Conservation (phyloP, 2,797 vertebrate species). For the Parambassis ranga region DNA sequence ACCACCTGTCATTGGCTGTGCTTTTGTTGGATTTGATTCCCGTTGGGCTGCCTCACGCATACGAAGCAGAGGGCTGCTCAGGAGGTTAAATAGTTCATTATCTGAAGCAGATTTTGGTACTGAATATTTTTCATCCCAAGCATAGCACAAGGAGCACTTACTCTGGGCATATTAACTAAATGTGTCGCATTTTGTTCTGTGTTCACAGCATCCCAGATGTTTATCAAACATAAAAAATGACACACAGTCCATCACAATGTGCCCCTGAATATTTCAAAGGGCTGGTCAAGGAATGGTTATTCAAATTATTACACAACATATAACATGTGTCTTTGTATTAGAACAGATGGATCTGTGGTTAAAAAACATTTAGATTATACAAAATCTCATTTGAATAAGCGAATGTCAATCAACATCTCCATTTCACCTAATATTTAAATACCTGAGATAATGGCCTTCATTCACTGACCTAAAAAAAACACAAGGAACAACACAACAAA, state of each 20-base stretch:
- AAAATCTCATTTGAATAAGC: too few species aligned
- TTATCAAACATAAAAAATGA: conserved; percentile 32
- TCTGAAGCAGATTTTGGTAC: neutral
- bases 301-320: too few species aligned
- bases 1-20: conserved; percentile 55
- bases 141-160: neutral
- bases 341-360: too few species aligned
- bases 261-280: too few species aligned
- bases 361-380: too few species aligned
- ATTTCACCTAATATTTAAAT: too few species aligned
- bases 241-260: neutral
- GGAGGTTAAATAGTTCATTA: conserved; percentile 23
- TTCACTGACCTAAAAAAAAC: too few species aligned
- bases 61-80: conserved; percentile 26
- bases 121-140: neutral
- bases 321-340: too few species aligned
- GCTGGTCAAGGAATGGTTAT: too few species aligned
- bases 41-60: conserved; percentile 52
- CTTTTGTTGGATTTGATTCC: conserved; percentile 49
- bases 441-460: too few species aligned
- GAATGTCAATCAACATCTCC: too few species aligned
- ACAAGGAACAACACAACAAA: too few species aligned
- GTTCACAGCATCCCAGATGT: conserved; percentile 22
- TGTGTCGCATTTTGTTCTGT: conserved; percentile 27
- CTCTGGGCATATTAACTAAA: conserved; percentile 19